Conservation (phyloP, 2,113 vertebrate species). For the Nycticryphes semicollaris region DNA sequence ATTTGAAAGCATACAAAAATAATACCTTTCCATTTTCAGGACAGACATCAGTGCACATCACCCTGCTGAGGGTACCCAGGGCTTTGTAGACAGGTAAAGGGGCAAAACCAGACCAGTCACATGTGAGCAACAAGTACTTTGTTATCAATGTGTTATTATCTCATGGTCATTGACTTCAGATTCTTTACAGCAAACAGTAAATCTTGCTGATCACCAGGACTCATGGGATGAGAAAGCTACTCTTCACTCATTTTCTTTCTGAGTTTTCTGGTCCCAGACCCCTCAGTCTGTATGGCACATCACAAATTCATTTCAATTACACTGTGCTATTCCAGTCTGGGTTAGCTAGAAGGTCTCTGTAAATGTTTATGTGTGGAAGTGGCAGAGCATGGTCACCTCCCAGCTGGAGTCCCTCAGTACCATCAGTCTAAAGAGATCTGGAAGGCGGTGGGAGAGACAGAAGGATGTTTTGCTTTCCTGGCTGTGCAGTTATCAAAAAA, state of each 20-base stretch:
- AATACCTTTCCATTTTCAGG: not conserved
- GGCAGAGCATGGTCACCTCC: not conserved
- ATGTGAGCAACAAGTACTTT: not conserved
- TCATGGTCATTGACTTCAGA: not conserved
- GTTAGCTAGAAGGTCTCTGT: not conserved
- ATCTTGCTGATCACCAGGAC: not conserved
- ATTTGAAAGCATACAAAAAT: not conserved
- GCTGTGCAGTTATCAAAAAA: not conserved
- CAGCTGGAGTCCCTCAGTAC: not conserved
- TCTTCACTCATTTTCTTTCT: not conserved
- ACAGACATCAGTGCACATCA: not conserved
- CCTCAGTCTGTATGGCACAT: not conserved
- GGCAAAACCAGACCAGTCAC: not conserved
- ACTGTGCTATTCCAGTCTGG: not conserved
- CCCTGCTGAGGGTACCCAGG: not conserved
- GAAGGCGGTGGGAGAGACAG: rapidly evolving
- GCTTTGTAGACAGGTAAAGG: not conserved
- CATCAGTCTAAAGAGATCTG: not conserved
- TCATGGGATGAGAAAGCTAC: not conserved
- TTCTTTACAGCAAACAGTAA: conserved; percentile 17
- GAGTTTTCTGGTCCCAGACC: not conserved
- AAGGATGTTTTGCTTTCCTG: not conserved
- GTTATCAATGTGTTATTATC: conserved; percentile 43
- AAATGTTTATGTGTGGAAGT: not conserved
- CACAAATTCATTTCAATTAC: not conserved